Conservation (phyloP, 2,888 invertebrate genomes). For the Drosophila aldrichi region DNA sequence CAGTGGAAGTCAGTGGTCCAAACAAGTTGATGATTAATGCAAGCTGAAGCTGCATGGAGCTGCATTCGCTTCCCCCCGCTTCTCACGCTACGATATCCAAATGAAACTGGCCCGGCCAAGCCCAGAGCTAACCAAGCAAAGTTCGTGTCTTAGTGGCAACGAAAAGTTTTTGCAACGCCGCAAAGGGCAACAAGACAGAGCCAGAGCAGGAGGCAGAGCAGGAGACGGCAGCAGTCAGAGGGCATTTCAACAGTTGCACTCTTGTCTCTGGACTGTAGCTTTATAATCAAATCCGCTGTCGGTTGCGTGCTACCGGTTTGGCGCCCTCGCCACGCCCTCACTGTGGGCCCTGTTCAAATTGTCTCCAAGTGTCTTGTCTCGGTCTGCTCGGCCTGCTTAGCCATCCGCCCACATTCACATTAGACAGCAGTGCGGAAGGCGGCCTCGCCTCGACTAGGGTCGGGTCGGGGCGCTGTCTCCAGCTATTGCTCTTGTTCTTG, state of each 20-base stretch:
- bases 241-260: conserved; percentile 59
- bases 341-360: conserved; percentile 62
- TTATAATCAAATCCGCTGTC: conserved; percentile 60
- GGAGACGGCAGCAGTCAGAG: conserved; percentile 5
- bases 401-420: conserved; percentile 25
- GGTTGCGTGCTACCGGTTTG: conserved; percentile 15
- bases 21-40: conserved; percentile 76
- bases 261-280: conserved; percentile 57
- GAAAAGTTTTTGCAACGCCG: conserved; percentile 43
- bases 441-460: neutral
- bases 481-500: neutral
- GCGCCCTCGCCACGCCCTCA: conserved; percentile 10
- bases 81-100: conserved; percentile 46
- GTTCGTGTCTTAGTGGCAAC: conserved; percentile 37
- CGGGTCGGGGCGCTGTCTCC: neutral
- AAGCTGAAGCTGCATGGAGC: conserved; percentile 62
- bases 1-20: conserved; percentile 53
- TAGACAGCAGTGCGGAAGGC: conserved; percentile 13
- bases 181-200: conserved; percentile 21
- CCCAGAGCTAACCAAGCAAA: conserved; percentile 37
- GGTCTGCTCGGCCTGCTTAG: conserved; percentile 27
- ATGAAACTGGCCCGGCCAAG: conserved; percentile 48
- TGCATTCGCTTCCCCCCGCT: conserved; percentile 14
- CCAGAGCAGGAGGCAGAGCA: neutral
- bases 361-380: conserved; percentile 60